Percentiles rank a stretch among this genome's conserved stretches.
Conservation (phyloP, 2,888 invertebrate species). For the Pecten maximus region DNA sequence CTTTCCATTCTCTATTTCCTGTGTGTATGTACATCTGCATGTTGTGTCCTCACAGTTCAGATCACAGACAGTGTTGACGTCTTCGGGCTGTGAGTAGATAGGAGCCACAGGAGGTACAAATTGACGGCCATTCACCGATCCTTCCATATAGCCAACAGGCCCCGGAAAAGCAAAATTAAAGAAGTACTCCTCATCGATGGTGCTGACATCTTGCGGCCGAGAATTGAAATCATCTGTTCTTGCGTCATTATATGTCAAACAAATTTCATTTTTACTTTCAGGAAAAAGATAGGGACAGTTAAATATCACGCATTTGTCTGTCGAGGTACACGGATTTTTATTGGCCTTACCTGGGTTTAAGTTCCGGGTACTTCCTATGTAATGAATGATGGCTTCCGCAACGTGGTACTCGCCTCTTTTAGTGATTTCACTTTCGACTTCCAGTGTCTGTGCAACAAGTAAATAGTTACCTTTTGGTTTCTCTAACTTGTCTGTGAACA, state of each 20-base stretch:
- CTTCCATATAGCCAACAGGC: constrained; percentile 35
- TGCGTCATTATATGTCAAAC: constrained; percentile 30
- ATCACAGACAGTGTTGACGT: background rate
- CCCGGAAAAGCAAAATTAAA: constrained; percentile 53
- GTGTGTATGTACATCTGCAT: constrained; percentile 40
- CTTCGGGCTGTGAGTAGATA: constrained; percentile 27
- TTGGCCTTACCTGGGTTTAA: background rate
- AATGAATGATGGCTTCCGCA: constrained; percentile 48
- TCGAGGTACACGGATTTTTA: background rate
- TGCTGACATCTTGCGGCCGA: constrained; percentile 31
- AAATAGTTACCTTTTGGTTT: constrained; percentile 31
- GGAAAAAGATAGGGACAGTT: constrained; percentile 46
- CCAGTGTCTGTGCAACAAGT: constrained; percentile 45
- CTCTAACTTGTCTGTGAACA: constrained; percentile 37
- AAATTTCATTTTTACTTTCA: background rate
- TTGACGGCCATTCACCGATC: constrained; percentile 49
- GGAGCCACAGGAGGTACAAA: constrained; percentile 39
- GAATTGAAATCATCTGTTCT: constrained; percentile 38
- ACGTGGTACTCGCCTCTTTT: constrained; percentile 37
- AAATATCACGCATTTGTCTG: constrained; percentile 34
- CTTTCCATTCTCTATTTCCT: constrained; percentile 23
- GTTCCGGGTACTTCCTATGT: background rate
- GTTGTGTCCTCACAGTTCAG: background rate
- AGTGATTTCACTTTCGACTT: constrained; percentile 5
- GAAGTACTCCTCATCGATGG: constrained; percentile 23